These are phyloP conservation scores for Ruditapes philippinarum DNA, from an alignment of 1,140 invertebrate species.

Conservation along the genomic window DNA sequence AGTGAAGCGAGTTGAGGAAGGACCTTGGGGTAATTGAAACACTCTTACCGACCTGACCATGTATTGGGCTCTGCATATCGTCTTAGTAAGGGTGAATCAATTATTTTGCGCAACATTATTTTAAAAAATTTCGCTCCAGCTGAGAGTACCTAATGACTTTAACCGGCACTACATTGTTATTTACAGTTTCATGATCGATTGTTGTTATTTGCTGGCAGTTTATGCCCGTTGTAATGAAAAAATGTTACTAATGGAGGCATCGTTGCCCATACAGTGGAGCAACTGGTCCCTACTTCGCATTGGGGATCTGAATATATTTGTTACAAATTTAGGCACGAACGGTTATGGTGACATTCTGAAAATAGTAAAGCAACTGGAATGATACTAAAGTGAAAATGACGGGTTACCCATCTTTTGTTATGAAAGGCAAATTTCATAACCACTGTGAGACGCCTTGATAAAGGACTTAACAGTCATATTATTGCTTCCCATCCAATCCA, in stretches of 20 bases:
- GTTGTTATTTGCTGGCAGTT: constrained; percentile 47
- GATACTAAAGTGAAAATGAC: constrained; percentile 32
- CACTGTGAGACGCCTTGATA: neutral
- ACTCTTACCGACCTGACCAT: too few species aligned
- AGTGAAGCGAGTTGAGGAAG: too few species aligned
- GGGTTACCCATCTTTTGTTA: constrained; percentile 9
- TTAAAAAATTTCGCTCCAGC: constrained; percentile 33
- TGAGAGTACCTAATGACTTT: constrained; percentile 52
- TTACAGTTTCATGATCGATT: constrained; percentile 52
- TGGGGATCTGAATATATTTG: constrained; percentile 58
- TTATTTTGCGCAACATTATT: too few species aligned
- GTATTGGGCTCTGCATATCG: too few species aligned
- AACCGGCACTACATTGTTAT: constrained; percentile 46
- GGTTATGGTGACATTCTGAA: constrained; percentile 50
- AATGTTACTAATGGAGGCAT: constrained; percentile 17
- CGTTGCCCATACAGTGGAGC: constrained; percentile 46
- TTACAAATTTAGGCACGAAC: neutral
- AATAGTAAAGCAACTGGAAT: constrained; percentile 1
- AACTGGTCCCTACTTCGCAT: constrained; percentile 49
- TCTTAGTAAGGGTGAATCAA: too few species aligned
- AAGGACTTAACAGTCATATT: constrained; percentile 19
- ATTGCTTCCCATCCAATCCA: constrained; percentile 30
- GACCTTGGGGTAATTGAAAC: too few species aligned
- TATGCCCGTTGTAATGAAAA: too few species aligned
- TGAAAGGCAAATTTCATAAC: neutral